Conservation (phyloP, 2,888 invertebrate genomes). For the Pimpla rufipes region DNA sequence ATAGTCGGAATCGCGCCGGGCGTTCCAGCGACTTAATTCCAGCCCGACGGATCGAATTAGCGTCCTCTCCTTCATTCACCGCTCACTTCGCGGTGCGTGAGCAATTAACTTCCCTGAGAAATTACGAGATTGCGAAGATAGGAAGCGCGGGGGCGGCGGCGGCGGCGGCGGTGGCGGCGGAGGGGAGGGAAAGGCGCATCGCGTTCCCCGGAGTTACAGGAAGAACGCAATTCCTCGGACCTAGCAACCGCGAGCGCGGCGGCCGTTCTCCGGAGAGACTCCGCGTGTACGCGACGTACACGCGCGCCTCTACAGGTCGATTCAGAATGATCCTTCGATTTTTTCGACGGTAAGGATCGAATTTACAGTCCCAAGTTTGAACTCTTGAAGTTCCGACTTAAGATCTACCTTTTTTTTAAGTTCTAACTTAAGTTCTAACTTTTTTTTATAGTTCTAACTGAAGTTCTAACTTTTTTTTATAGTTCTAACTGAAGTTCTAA, state of each 20-base stretch:
- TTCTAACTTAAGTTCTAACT: too few species aligned
- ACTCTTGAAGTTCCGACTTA: too few species aligned
- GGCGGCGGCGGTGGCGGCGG: neutral
- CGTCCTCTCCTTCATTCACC: slow-evolving; percentile 71
- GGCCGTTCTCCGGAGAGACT: slow-evolving; percentile 21
- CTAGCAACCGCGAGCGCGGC: slow-evolving; percentile 73
- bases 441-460: too few species aligned
- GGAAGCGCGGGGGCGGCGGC: slow-evolving; percentile 47
- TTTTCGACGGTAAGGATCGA: too few species aligned
- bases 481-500: too few species aligned
- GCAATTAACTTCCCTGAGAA: slow-evolving; percentile 80
- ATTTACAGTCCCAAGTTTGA: too few species aligned
- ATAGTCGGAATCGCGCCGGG: slow-evolving; percentile 46
- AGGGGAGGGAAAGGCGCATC: slow-evolving; percentile 73
- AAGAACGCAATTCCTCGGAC: slow-evolving; percentile 80
- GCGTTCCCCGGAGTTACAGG: slow-evolving; percentile 78
- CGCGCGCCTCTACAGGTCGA: too few species aligned
- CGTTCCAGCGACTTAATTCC: slow-evolving; percentile 70
- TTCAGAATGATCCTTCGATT: too few species aligned
- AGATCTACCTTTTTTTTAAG: too few species aligned
- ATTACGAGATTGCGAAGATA: slow-evolving; percentile 76
- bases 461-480: too few species aligned
- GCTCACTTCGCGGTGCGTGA: slow-evolving; percentile 78
- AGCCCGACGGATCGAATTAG: slow-evolving; percentile 71
- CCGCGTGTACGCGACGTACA: neutral